phyloP scores from a whole-genome alignment of 2,113 vertebrate species.

The Cebidichthys violaceus region DNA sequence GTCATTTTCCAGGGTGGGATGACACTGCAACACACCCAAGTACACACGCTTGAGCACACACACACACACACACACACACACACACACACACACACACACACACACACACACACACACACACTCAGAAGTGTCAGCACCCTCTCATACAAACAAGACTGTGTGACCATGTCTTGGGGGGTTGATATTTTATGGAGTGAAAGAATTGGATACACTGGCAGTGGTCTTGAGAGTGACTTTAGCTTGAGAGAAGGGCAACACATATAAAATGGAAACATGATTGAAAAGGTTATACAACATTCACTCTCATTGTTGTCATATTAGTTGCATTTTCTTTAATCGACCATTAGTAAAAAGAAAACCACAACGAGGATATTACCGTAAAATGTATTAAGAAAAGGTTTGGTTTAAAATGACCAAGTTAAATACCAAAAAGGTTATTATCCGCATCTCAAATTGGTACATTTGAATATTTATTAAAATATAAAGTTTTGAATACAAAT shows the following conservation, averaged over 20 bases:
- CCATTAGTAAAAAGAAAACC: slow-evolving; percentile 4
- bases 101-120: slow-evolving; percentile 43
- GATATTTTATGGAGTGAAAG: slow-evolving; percentile 74
- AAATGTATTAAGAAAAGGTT: not conserved
- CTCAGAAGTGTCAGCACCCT: slow-evolving; percentile 37
- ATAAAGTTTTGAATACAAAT: not conserved
- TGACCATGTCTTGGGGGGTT: slow-evolving; percentile 60
- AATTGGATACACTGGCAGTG: slow-evolving; percentile 63
- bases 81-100: slow-evolving; percentile 46
- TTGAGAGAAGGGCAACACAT: slow-evolving; percentile 49
- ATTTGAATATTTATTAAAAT: not conserved
- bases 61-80: slow-evolving; percentile 34
- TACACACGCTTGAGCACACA: slow-evolving; percentile 59
- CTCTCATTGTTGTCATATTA: slow-evolving; percentile 21
- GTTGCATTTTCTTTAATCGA: slow-evolving; percentile 33
- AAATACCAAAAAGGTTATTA: not conserved
- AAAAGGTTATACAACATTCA: slow-evolving; percentile 49
- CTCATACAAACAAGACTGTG: slow-evolving; percentile 66
- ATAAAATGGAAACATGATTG: slow-evolving; percentile 45
- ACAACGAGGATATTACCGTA: not conserved
- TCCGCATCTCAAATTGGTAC: not conserved
- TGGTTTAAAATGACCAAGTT: not conserved
- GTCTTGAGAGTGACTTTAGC: slow-evolving; percentile 67
- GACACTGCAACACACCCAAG: slow-evolving; percentile 72
- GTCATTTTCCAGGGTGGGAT: slow-evolving; percentile 83